Base-by-base conservation (phyloP, 2,888 invertebrate genomes). In the Drosophila anomelani region DNA sequence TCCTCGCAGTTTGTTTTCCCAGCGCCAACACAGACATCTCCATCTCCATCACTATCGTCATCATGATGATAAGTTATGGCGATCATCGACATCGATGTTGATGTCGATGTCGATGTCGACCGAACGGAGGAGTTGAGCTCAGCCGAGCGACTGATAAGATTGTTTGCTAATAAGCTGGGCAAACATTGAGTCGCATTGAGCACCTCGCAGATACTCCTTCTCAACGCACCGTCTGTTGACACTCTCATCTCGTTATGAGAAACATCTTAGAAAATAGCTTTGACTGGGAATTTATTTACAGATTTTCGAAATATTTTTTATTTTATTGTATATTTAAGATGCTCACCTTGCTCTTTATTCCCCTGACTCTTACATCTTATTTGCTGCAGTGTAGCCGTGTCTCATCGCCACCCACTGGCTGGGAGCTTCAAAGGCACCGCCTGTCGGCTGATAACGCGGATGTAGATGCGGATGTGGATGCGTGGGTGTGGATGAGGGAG, bases 141-240 rank as follows among this genome's bases (percentile, higher is more conserved):
- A 64, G 17, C 47, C 41, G 57, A 64, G 46, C 54, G 54, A 76
- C 71, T 89, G 87, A 87, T 87, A 87, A 90, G 74, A 85, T 75
- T 87, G 81, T 87, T 87, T 87, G 89, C 90, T 80, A 89, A 86
- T 88, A 88, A 86, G 74, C 78, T 79, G 51, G 60, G 68, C 72
- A 85, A 88, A 80, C 83, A 80, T 78, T 29, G 29, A 77, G 60
- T 56, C 67, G 68, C 71, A 60, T 67, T 64, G 34, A 34, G 51
- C 20, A 34, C 51, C 51, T 3, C 15, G 4, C 20, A 51, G 34
- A 51, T 34, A 51, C 39, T 46, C 7, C 9, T 12, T 13, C 20
- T 12, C 55, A 15, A 8, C 13, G 4, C 7, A 13, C 20, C 36
- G 7, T 23, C 51, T 60, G 60, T 60, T 41, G 60, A 62, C 63